These are phyloP conservation scores for Cavia porcellus DNA, from an alignment of 2,113 vertebrate species.

Conservation along the genomic window DNA sequence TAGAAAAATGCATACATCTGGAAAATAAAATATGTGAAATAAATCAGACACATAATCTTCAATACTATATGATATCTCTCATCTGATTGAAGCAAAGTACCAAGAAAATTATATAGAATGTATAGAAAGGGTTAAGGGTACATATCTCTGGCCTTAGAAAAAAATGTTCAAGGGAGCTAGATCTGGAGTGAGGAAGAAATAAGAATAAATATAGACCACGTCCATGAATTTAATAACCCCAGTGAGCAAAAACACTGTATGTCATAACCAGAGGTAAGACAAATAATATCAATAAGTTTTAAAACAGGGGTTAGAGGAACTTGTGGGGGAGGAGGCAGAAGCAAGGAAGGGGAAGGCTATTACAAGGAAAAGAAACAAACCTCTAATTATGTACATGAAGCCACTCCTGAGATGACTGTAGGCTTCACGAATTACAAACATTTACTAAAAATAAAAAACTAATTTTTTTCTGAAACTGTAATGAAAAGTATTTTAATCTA, in stretches of 20 bases:
- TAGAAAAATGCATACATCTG: not conserved
- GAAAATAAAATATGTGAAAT: not conserved
- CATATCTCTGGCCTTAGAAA: not conserved
- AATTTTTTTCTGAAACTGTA: not conserved
- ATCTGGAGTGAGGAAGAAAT: not conserved
- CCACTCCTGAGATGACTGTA: too few relatives aligned
- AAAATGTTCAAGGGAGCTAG: not conserved
- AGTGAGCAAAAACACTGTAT: too few relatives aligned
- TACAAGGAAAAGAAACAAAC: not conserved
- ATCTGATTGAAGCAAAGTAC: not conserved
- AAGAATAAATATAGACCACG: not conserved
- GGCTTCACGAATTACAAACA: too few relatives aligned
- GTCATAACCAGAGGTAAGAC: not conserved
- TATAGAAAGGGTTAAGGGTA: not conserved
- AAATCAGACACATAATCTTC: not conserved
- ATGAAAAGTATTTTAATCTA: not conserved
- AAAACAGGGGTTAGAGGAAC: not conserved
- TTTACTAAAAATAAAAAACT: not conserved
- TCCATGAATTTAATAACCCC: not conserved
- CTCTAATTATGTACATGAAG: not conserved
- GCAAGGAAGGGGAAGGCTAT: not conserved
- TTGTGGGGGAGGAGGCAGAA: not conserved
- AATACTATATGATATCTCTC: not conserved
- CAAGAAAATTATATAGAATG: not conserved
- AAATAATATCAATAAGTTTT: not conserved